Base-by-base conservation (phyloP, 2,888 invertebrate genomes). In the Plusia festucae region DNA sequence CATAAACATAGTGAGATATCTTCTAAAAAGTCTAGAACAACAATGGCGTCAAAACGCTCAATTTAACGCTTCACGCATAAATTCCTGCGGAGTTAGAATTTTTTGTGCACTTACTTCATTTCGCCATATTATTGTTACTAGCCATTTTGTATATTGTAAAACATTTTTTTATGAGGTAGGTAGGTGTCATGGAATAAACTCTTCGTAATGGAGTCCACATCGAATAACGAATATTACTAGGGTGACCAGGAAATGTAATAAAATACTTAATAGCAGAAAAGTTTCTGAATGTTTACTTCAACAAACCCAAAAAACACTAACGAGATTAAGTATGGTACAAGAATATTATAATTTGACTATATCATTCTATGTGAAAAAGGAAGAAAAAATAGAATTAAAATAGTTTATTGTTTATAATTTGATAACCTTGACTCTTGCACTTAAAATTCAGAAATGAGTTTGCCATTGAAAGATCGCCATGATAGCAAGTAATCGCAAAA, bases 401-500 rank as follows among this genome's bases (percentile, higher is more conserved):
- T 2, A 5, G 2, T 6, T n/a, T n/a, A 40, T n/a, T n/a, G 5
- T 6, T 6, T 40, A 6, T 9, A 30, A 9, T 40, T 40, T 40
- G 5, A n/a, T 40, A 15, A n/a, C 40, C 40, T 40, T 40, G 40
- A 40, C 40, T 40, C 40, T n/a, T 40, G 40, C 40, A 40, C 46
- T 18, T 4, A 20, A 49, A 11, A 49, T 49, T 20, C 11, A 20
- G 46, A 49, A 49, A 11, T 49, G 18, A 20, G 11, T 20, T 40
- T 44, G 20, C 20, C 46, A 56, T 46, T 64, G 51, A 62, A 44
- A 52, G 51, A 70, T 9, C 9, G 22, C 11, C 15, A 59, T 60
- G 66, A 75, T 70, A 65, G 44, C 70, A 70, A 59, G 30, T 56
- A 66, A 59, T 66, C 62, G 59, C 65, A 64, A 13, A 65, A 56